phyloP scores from a whole-genome alignment of 2,113 vertebrate genomes.

The Shinisaurus crocodilurus region DNA sequence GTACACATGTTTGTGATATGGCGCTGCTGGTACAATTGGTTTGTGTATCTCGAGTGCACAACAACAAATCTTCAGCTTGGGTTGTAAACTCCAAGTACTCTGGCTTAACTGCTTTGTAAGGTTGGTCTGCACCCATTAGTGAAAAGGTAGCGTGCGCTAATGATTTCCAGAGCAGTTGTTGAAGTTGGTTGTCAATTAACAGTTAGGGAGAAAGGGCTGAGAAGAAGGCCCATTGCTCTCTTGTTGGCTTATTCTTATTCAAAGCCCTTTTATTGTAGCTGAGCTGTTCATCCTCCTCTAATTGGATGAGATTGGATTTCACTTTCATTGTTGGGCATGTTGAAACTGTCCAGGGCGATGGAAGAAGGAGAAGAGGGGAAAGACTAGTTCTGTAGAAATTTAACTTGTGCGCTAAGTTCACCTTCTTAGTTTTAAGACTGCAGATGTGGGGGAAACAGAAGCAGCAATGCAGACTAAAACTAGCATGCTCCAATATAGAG shows the following conservation, averaged over 20 bases:
- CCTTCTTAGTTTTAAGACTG: not conserved
- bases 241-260: conserved; percentile 76
- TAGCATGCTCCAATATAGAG: not conserved
- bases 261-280: conserved; percentile 71
- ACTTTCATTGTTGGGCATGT: conserved; percentile 68
- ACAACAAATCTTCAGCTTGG: not conserved
- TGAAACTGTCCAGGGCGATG: conserved; percentile 53
- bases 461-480: not conserved
- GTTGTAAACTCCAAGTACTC: not conserved
- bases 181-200: conserved; percentile 74
- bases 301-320: conserved; percentile 75
- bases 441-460: not conserved
- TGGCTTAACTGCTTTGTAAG: not conserved
- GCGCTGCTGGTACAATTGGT: not conserved
- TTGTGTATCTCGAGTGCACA: not conserved
- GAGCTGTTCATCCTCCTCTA: conserved; percentile 73
- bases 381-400: conserved; percentile 56
- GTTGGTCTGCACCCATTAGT: conserved; percentile 42
- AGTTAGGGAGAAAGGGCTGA: conserved; percentile 69
- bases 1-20: not conserved
- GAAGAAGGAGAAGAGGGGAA: conserved; percentile 60
- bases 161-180: conserved; percentile 69
- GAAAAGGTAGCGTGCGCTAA: conserved; percentile 64
- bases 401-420: conserved; percentile 26
- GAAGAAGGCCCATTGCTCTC: conserved; percentile 73